These are phyloP conservation scores for Microtus pennsylvanicus DNA, from an alignment of 2,113 vertebrate genomes.

Conservation along the genomic window DNA sequence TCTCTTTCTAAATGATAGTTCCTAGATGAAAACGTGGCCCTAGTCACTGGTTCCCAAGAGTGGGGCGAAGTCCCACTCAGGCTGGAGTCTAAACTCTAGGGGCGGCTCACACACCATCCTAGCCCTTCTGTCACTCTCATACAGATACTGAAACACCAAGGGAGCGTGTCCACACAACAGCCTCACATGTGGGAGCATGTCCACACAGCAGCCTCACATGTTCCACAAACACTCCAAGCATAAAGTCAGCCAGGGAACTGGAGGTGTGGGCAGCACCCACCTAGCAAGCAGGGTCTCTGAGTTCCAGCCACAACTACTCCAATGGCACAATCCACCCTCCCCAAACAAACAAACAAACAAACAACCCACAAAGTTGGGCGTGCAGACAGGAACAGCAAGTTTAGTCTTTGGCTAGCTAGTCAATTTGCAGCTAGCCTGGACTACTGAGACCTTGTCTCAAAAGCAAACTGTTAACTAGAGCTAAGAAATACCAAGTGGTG, in stretches of 20 bases:
- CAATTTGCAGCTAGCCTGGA: not conserved
- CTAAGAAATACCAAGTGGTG: not conserved
- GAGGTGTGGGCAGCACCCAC: not conserved
- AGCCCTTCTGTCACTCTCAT: not conserved
- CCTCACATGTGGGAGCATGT: rapidly evolving
- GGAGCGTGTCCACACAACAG: not conserved
- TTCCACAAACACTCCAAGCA: not conserved
- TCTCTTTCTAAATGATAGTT: not conserved
- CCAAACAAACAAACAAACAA: not conserved
- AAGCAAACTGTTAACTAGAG: not conserved
- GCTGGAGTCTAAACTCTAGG: not conserved
- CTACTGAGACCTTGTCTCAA: not conserved
- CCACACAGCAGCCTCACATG: not conserved
- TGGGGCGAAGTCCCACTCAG: not conserved
- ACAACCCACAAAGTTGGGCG: not conserved
- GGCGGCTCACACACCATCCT: too few species aligned
- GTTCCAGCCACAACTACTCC: not conserved
- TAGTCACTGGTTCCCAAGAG: too few species aligned
- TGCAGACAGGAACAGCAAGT: not conserved
- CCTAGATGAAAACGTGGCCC: not conserved
- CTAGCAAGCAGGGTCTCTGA: not conserved
- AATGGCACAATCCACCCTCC: not conserved
- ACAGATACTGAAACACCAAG: rapidly evolving
- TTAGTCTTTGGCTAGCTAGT: not conserved
- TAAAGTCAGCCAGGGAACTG: not conserved